Evolutionary conservation across 1,140 invertebrate species (phyloP).

Genomic region (Ceratina japonica): DNA sequence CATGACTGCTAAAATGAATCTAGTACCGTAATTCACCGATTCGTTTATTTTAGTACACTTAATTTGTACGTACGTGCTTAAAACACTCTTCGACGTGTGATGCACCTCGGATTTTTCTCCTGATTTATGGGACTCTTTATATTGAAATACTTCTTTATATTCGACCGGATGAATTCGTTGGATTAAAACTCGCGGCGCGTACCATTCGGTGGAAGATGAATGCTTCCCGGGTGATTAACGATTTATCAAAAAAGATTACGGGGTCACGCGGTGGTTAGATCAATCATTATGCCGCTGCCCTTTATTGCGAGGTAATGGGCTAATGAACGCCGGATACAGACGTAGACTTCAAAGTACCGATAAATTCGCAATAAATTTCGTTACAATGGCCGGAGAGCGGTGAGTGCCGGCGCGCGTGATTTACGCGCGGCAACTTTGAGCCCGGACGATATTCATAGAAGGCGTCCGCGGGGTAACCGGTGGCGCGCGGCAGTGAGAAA

Average conservation of each 20-base stretch:
- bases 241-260: not conserved
- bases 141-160: not conserved
- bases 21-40: too few relatives aligned
- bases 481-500: conserved; percentile 5
- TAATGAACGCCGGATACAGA: not conserved
- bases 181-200: not conserved
- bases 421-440: conserved; percentile 27
- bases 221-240: not conserved
- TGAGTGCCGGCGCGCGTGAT: not conserved
- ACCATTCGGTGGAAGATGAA: not conserved
- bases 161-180: not conserved
- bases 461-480: not conserved
- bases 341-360: not conserved
- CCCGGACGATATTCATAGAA: conserved; percentile 14
- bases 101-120: too few relatives aligned
- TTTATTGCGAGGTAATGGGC: not conserved
- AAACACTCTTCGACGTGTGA: not conserved
- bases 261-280: not conserved
- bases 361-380: conserved; percentile 27
- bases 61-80: not conserved
- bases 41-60: not conserved
- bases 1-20: not conserved
- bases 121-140: too few relatives aligned
- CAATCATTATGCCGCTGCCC: not conserved
- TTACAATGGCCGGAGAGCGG: too few relatives aligned